These are phyloP conservation scores for Drosophila sp. DNA, from an alignment of 1,140 invertebrate species.

Conservation along the genomic window DNA sequence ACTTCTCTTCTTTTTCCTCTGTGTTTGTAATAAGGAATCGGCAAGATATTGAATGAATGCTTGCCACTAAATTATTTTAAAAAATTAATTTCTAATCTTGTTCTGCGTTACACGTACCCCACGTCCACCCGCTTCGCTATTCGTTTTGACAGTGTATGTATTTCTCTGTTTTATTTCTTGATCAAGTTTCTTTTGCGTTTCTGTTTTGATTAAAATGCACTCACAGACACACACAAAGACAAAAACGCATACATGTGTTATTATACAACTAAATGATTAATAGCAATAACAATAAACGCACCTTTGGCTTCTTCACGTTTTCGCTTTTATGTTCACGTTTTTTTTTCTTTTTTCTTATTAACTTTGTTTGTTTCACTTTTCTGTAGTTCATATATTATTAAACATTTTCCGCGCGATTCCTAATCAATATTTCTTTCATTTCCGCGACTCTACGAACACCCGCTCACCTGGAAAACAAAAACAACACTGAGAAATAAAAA, in stretches of 20 bases:
- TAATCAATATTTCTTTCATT: slow-evolving; percentile 2
- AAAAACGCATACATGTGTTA: not conserved
- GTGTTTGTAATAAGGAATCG: not conserved
- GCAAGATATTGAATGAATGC: slow-evolving; percentile 4
- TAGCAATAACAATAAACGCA: slow-evolving; percentile 3
- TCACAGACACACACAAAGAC: not conserved
- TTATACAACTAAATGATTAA: slow-evolving; percentile 2
- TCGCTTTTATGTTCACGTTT: not conserved
- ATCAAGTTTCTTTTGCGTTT: slow-evolving; percentile 4
- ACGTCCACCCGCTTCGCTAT: not conserved
- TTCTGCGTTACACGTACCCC: not conserved
- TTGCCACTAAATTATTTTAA: not conserved
- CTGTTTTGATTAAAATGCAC: slow-evolving; percentile 9
- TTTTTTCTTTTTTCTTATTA: not conserved
- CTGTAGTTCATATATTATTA: not conserved
- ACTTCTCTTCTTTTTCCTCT: not conserved
- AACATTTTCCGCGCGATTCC: slow-evolving; percentile 3
- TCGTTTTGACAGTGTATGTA: not conserved
- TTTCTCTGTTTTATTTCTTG: not conserved
- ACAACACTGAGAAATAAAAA: not conserved
- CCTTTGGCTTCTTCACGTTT: not conserved
- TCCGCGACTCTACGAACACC: not conserved
- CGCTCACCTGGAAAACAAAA: slow-evolving; percentile 1
- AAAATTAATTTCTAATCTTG: slow-evolving; percentile 1
- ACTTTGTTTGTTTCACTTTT: not conserved